Percentiles rank a stretch among this genome's conserved stretches.
These are phyloP conservation scores for Bothrops jararaca DNA, from an alignment of 2,113 vertebrate species.

Conservation along the genomic window DNA sequence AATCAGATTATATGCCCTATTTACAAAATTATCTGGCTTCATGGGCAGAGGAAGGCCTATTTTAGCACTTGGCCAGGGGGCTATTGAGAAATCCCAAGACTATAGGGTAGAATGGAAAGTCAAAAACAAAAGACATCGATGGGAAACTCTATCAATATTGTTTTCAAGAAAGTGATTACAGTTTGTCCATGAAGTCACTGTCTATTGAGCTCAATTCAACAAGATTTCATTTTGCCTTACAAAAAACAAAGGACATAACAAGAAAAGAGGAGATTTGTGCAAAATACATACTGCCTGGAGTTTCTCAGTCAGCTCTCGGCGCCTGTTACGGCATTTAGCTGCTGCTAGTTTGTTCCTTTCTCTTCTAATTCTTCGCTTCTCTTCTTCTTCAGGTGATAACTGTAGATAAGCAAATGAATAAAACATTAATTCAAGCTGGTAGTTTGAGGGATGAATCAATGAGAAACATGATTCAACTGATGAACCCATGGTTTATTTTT, in stretches of 20 bases:
- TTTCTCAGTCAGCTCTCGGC: conserved; percentile 94
- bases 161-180: not conserved
- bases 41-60: not conserved
- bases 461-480: conserved; percentile 47
- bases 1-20: not conserved
- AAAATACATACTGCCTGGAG: conserved; percentile 90
- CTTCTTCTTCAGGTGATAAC: conserved; percentile 98
- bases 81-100: not conserved
- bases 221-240: not conserved
- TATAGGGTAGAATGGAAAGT: not conserved
- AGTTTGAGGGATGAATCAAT: not conserved
- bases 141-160: not conserved
- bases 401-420: conserved; percentile 63
- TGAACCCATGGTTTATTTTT: conserved; percentile 25
- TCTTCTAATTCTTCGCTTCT: conserved; percentile 93
- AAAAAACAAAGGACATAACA: fast-evolving
- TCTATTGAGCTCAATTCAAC: not conserved
- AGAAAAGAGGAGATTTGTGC: conserved; percentile 1
- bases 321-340: conserved; percentile 95
- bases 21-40: not conserved
- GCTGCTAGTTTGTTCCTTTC: conserved; percentile 98
- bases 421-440: conserved; percentile 50
- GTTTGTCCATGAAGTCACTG: not conserved
- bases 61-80: not conserved
- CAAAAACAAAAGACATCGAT: not conserved